Percentiles rank a stretch among this genome's conserved stretches.
These are phyloP conservation scores for Arctopsyche grandis DNA, from an alignment of 1,140 invertebrate species.

Conservation along the genomic window DNA sequence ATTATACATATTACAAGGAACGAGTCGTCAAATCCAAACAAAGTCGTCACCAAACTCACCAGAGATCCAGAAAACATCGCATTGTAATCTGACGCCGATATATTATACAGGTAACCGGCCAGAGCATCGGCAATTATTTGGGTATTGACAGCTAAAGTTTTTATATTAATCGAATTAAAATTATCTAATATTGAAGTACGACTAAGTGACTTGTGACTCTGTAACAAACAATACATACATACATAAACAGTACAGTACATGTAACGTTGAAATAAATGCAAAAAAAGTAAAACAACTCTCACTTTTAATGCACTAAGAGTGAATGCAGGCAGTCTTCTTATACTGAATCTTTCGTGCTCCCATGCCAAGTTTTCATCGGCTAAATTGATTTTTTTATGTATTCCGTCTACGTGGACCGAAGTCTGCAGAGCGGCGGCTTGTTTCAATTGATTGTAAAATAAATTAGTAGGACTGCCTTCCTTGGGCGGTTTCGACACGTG, in stretches of 20 bases:
- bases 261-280: no score
- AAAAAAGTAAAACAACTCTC: no score
- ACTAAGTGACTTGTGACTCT: slow-evolving; percentile 49
- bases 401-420: slow-evolving; percentile 74
- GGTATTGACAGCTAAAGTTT: slow-evolving; percentile 76
- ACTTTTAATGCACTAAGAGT: slow-evolving; percentile 84
- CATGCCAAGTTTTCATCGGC: slow-evolving; percentile 92
- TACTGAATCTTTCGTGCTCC: slow-evolving; percentile 98
- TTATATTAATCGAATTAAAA: slow-evolving; percentile 69
- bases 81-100: slow-evolving; percentile 70
- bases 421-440: slow-evolving; percentile 65
- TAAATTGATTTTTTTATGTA: slow-evolving; percentile 98
- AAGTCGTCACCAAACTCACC: slow-evolving; percentile 66
- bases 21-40: background rate
- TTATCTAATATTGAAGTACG: slow-evolving; percentile 62
- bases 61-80: slow-evolving; percentile 74
- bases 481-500: slow-evolving; percentile 97
- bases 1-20: background rate
- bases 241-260: slow-evolving; percentile 8
- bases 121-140: slow-evolving; percentile 84
- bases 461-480: slow-evolving; percentile 78
- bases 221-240: slow-evolving; percentile 31
- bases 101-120: slow-evolving; percentile 86
- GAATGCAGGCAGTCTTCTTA: slow-evolving; percentile 89
- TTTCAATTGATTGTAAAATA: slow-evolving; percentile 78